phyloP scores from a whole-genome alignment of 2,113 vertebrate genomes.

The Apeltes quadracus region DNA sequence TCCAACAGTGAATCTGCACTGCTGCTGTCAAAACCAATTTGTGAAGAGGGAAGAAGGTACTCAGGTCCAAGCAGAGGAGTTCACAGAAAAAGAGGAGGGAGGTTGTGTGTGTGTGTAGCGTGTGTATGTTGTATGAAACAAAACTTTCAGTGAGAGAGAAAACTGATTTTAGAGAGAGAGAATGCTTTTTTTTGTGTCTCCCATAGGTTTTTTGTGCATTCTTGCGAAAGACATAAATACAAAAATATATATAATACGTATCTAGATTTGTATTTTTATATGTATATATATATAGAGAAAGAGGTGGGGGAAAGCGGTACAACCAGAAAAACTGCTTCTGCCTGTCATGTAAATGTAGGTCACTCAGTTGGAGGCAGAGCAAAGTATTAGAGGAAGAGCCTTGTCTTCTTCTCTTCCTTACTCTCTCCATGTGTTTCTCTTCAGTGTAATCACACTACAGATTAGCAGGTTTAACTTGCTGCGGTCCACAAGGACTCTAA shows the following conservation, averaged over 20 bases:
- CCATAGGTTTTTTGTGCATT: too few species aligned
- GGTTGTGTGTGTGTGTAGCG: slow-evolving; percentile 1
- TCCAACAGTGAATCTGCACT: neutral
- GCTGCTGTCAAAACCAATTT: neutral
- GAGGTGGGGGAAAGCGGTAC: neutral
- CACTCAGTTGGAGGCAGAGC: slow-evolving; percentile 17
- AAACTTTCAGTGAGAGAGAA: neutral
- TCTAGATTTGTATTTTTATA: too few species aligned
- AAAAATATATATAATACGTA: too few species aligned
- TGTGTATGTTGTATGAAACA: neutral
- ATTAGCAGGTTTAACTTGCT: slow-evolving; percentile 16
- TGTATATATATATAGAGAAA: too few species aligned
- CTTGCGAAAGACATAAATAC: too few species aligned
- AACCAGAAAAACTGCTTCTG: slow-evolving; percentile 30
- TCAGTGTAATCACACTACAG: slow-evolving; percentile 26
- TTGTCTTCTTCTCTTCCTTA: neutral
- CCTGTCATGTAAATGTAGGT: slow-evolving; percentile 48
- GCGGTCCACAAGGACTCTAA: slow-evolving; percentile 10
- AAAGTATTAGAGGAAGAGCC: neutral
- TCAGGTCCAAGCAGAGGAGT: slow-evolving; percentile 2
- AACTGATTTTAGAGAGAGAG: neutral
- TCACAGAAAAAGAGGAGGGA: neutral
- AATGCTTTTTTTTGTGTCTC: too few species aligned
- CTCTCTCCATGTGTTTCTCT: neutral
- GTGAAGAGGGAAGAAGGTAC: neutral